phyloP scores from a whole-genome alignment of 2,113 vertebrate species.

The Dascyllus trimaculatus region DNA sequence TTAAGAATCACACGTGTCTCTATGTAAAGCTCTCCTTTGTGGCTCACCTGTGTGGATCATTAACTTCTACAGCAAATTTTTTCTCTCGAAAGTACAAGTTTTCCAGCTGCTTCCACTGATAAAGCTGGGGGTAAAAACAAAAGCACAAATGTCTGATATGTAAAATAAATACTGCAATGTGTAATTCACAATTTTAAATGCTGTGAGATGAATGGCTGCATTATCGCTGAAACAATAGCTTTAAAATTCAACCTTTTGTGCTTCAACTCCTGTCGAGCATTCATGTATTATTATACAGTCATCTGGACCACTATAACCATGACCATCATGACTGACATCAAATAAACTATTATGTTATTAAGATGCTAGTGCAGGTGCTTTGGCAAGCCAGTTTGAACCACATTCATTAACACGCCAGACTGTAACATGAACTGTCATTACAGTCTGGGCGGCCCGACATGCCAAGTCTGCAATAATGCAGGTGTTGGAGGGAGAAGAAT shows the following conservation, averaged over 20 bases:
- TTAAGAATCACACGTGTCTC: background rate
- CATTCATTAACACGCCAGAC: slow-evolving; percentile 66
- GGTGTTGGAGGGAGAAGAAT: slow-evolving; percentile 50
- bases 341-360: slow-evolving; percentile 8
- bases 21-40: background rate
- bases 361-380: slow-evolving; percentile 18
- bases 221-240: background rate
- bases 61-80: slow-evolving; percentile 99
- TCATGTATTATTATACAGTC: background rate
- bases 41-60: slow-evolving; percentile 95
- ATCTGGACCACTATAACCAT: background rate
- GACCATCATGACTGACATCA: background rate
- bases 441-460: slow-evolving; percentile 34
- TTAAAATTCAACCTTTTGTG: background rate
- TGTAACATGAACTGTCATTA: slow-evolving; percentile 64
- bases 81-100: slow-evolving; percentile 98
- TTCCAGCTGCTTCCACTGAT: slow-evolving; percentile 99
- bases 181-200: background rate
- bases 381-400: background rate
- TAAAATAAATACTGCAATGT: background rate
- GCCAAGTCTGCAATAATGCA: slow-evolving; percentile 62
- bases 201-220: background rate
- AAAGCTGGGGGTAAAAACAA: slow-evolving; percentile 85
- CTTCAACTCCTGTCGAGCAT: background rate
- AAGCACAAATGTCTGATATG: background rate